Percentiles rank a stretch among this genome's conserved stretches.
phyloP scores from a whole-genome alignment of 2,113 vertebrate genomes.

The Neopipo cinnamomea region DNA sequence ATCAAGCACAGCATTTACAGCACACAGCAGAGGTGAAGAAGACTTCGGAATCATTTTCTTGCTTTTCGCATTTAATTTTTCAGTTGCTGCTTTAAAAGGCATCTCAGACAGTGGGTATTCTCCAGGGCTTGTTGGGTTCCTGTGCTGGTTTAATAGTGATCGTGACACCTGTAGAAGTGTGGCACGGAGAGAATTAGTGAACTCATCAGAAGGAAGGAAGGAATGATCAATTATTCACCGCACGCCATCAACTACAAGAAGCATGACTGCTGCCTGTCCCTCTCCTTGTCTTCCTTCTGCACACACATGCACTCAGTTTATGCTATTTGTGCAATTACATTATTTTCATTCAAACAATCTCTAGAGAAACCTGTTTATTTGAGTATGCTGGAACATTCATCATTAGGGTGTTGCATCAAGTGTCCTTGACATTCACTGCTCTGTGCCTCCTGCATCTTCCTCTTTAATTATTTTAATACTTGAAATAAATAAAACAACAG shows the following conservation, averaged over 20 bases:
- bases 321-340: conserved; percentile 60
- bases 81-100: conserved; percentile 54
- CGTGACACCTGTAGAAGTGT: conserved; percentile 35
- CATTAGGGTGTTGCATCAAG: conserved; percentile 21
- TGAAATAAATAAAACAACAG: conserved; percentile 34
- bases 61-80: conserved; percentile 71
- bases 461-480: conserved; percentile 51
- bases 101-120: conserved; percentile 33
- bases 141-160: conserved; percentile 59
- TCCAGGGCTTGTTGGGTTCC: conserved; percentile 32
- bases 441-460: background rate
- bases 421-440: conserved; percentile 49
- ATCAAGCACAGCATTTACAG: background rate
- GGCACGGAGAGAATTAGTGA: conserved; percentile 70
- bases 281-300: background rate
- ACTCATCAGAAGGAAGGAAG: conserved; percentile 29
- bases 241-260: conserved; percentile 38
- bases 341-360: conserved; percentile 64
- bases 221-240: conserved; percentile 74
- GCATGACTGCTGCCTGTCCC: conserved; percentile 28
- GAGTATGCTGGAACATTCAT: conserved; percentile 30
- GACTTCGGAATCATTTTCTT: conserved; percentile 44
- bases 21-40: conserved; percentile 27
- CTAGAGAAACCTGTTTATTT: conserved; percentile 52
- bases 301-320: background rate